These are phyloP conservation scores for Thryonomys swinderianus DNA, from an alignment of 2,113 vertebrate genomes.

Conservation along the genomic window DNA sequence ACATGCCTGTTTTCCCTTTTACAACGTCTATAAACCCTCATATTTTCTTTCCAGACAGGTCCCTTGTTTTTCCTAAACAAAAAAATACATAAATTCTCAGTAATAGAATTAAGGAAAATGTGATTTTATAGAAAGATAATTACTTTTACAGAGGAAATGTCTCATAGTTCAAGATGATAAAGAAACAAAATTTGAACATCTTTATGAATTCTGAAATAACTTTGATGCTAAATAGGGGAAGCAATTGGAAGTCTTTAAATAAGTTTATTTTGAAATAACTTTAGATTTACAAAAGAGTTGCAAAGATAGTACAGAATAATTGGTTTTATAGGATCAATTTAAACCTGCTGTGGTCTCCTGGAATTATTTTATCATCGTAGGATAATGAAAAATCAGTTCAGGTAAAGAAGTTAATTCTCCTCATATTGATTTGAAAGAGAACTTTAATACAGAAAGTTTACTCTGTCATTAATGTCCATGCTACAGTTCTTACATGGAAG, in stretches of 20 bases:
- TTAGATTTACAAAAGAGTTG: constrained; percentile 41
- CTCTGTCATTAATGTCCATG: neutral
- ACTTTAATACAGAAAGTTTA: constrained; percentile 39
- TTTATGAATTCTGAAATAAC: constrained; percentile 57
- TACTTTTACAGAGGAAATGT: constrained; percentile 37
- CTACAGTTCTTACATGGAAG: constrained; percentile 16
- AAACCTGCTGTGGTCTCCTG: neutral
- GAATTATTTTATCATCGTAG: constrained; percentile 63
- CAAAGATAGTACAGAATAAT: constrained; percentile 17
- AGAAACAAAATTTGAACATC: constrained; percentile 33
- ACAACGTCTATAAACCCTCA: neutral
- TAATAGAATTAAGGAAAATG: constrained; percentile 18
- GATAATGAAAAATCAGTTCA: constrained; percentile 55
- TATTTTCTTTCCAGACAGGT: constrained; percentile 32
- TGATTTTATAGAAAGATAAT: constrained; percentile 1
- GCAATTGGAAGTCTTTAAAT: constrained; percentile 22
- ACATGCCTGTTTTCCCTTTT: neutral
- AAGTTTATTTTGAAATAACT: constrained; percentile 57
- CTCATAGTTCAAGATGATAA: constrained; percentile 54
- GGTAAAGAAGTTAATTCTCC: constrained; percentile 35
- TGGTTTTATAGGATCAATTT: constrained; percentile 15
- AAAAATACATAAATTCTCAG: constrained; percentile 42
- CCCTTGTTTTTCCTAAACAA: neutral
- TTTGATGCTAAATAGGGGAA: neutral
- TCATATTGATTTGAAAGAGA: constrained; percentile 36